Evolutionary conservation across 2,797 vertebrate genomes (phyloP).

Genomic region (Enteromius unitaeniatus): DNA sequence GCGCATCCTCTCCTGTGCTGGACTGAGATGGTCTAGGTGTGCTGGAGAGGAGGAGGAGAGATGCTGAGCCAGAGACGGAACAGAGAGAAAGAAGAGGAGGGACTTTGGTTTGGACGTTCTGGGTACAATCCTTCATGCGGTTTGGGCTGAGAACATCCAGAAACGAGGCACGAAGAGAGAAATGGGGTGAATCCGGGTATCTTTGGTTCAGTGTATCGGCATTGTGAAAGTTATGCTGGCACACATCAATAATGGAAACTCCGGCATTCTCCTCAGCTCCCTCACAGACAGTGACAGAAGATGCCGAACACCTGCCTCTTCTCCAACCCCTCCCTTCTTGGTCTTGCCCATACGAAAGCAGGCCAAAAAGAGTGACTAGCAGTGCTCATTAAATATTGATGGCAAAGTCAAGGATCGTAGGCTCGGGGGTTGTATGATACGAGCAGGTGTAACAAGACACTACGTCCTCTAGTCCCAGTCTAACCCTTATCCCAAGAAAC

Average conservation of each 20-base stretch:
- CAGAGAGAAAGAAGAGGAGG: conserved; percentile 48
- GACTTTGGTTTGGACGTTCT: conserved; percentile 21
- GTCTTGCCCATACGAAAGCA: conserved; percentile 68
- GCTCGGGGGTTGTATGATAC: conserved; percentile 63
- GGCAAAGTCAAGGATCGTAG: conserved; percentile 60
- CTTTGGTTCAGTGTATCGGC: conserved; percentile 4
- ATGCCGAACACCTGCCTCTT: conserved; percentile 51
- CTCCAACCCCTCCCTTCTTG: conserved; percentile 52
- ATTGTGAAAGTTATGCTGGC: conserved; percentile 3
- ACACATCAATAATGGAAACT: conserved; percentile 5
- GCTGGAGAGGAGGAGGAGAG: conserved; percentile 56
- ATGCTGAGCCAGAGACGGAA: conserved; percentile 44
- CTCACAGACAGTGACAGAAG: conserved; percentile 19
- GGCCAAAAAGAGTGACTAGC: conserved; percentile 64
- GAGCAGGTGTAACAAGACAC: conserved; percentile 69
- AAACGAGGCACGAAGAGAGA: conserved; percentile 1
- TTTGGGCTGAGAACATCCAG: conserved; percentile 6
- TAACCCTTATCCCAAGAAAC: conserved; percentile 40
- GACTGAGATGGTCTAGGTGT: conserved; percentile 61
- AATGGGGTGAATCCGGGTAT: neutral
- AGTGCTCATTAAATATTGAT: conserved; percentile 85
- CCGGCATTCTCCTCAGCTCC: neutral
- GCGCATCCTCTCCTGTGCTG: conserved; percentile 68
- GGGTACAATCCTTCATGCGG: conserved; percentile 7
- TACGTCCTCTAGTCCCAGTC: conserved; percentile 55